phyloP scores from a whole-genome alignment of 2,888 invertebrate genomes.

The Microctonus hyperodae region DNA sequence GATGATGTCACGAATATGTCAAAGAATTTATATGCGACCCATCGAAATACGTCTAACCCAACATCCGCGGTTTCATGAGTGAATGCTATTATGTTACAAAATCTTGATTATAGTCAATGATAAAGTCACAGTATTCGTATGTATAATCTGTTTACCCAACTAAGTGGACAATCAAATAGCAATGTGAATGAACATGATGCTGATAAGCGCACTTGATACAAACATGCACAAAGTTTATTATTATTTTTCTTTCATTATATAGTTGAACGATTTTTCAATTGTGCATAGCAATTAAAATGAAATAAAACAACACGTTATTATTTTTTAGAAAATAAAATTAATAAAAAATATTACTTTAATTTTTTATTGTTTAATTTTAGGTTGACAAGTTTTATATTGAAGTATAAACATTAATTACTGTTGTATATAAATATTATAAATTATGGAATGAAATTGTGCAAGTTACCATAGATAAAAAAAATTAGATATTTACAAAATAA shows the following conservation, averaged over 20 bases:
- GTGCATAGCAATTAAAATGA: no score
- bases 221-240: neutral
- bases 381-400: no score
- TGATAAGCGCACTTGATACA: neutral
- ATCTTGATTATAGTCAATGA: slow-evolving; percentile 6
- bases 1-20: neutral
- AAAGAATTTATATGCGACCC: slow-evolving; percentile 5
- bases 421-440: no score
- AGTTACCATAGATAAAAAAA: no score
- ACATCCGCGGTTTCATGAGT: slow-evolving; percentile 11
- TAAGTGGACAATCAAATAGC: slow-evolving; percentile 12
- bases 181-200: neutral
- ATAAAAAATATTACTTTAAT: no score
- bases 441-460: no score
- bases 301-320: no score
- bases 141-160: slow-evolving; percentile 17
- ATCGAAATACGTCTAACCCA: neutral
- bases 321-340: no score
- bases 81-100: slow-evolving; percentile 15
- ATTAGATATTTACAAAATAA: no score
- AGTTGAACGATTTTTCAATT: neutral
- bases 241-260: neutral
- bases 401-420: no score
- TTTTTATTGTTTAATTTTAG: no score
- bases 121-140: slow-evolving; percentile 11